Conservation (phyloP, 2,888 invertebrate genomes). For the Danaus chrysippus region DNA sequence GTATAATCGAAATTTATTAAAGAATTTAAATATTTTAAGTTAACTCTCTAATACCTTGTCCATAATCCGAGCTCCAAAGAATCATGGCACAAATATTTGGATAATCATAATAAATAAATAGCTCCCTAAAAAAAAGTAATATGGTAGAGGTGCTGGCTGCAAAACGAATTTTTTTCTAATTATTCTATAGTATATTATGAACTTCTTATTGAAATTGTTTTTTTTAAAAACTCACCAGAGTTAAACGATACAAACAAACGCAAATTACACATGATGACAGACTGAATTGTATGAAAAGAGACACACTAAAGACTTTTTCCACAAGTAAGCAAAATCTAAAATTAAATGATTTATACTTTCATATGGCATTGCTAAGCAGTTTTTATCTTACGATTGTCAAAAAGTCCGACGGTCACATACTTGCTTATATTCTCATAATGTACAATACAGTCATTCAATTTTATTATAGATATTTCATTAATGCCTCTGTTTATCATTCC, state of each 20-base stretch:
- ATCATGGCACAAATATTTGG: conserved; percentile 57
- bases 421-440: conserved; percentile 48
- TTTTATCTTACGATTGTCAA: background rate
- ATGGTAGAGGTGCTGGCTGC: conserved; percentile 49
- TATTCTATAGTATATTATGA: background rate
- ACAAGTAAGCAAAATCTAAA: conserved; percentile 52
- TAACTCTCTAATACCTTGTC: conserved; percentile 42
- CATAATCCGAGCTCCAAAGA: conserved; percentile 55
- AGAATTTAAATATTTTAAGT: background rate
- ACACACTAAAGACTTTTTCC: conserved; percentile 48
- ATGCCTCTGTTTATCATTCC: background rate
- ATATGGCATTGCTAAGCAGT: background rate
- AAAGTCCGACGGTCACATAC: conserved; percentile 39
- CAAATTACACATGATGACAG: conserved; percentile 57
- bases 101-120: conserved; percentile 51
- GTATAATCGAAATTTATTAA: background rate
- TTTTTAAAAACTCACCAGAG: conserved; percentile 46
- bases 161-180: conserved; percentile 23
- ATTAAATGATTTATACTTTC: conserved; percentile 22
- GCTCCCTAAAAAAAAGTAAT: conserved; percentile 51
- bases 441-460: conserved; percentile 45
- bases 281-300: conserved; percentile 53
- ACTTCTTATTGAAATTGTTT: background rate
- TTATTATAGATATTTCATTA: conserved; percentile 26
- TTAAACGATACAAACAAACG: conserved; percentile 56